These are phyloP conservation scores for Mamestra configurata DNA, from an alignment of 1,140 invertebrate species.

Conservation along the genomic window DNA sequence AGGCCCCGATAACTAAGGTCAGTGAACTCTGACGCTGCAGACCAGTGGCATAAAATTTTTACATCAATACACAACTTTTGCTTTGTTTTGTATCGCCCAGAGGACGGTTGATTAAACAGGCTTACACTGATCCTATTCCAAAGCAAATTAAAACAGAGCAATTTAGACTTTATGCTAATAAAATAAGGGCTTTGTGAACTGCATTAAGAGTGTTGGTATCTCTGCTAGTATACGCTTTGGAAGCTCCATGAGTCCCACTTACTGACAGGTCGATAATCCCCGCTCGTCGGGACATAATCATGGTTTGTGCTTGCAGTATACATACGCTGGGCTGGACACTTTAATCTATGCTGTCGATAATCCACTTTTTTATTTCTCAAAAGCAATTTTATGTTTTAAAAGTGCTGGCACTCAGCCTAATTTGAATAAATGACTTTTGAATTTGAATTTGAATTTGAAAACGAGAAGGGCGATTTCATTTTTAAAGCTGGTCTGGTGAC, in stretches of 20 bases:
- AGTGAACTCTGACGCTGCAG: slow-evolving; percentile 25
- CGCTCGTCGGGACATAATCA: slow-evolving; percentile 39
- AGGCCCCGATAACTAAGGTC: not conserved
- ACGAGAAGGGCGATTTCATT: too few species aligned
- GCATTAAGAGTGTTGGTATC: not conserved
- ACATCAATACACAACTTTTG: slow-evolving; percentile 35
- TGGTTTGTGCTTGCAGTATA: slow-evolving; percentile 26
- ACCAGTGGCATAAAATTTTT: slow-evolving; percentile 26
- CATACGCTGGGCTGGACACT: not conserved
- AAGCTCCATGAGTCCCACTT: slow-evolving; percentile 40
- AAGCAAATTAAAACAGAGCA: not conserved
- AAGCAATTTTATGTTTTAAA: not conserved
- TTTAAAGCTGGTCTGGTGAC: too few species aligned
- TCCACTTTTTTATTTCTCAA: not conserved
- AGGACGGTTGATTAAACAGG: slow-evolving; percentile 43
- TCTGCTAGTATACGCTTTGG: slow-evolving; percentile 23
- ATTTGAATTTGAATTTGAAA: too few species aligned
- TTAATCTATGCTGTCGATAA: slow-evolving; percentile 7
- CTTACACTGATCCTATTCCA: slow-evolving; percentile 21
- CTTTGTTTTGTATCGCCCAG: slow-evolving; percentile 37
- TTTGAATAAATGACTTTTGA: too few species aligned
- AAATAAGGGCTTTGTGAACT: slow-evolving; percentile 1
- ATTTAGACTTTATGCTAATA: slow-evolving; percentile 21
- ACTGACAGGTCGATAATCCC: slow-evolving; percentile 47
- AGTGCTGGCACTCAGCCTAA: too few species aligned